phyloP scores from a whole-genome alignment of 2,888 invertebrate species.

The Leucophora obtusa region DNA sequence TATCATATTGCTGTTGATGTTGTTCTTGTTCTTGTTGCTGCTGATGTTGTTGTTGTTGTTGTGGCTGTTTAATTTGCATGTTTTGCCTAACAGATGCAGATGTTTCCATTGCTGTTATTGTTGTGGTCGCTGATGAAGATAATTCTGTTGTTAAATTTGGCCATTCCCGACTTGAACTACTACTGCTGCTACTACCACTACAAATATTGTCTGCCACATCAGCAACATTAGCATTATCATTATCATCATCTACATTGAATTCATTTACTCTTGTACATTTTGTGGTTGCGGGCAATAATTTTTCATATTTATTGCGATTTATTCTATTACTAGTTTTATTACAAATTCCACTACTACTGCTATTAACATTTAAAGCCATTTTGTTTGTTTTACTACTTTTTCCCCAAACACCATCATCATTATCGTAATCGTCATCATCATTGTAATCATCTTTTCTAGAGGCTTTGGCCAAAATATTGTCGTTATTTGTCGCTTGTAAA shows the following conservation, averaged over 20 bases:
- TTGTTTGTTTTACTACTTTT: neutral
- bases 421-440: neutral
- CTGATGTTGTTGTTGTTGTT: slow-evolving; percentile 37
- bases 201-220: slow-evolving; percentile 1
- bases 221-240: neutral
- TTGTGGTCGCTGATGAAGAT: slow-evolving; percentile 47
- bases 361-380: neutral
- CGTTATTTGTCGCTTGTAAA: slow-evolving; percentile 31
- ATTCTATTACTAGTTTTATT: slow-evolving; percentile 7
- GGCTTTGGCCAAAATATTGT: slow-evolving; percentile 45
- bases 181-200: neutral
- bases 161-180: slow-evolving; percentile 16
- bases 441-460: neutral
- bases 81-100: neutral
- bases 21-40: too few species aligned
- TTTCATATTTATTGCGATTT: slow-evolving; percentile 56
- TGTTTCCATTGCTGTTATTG: neutral
- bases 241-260: slow-evolving; percentile 34
- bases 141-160: slow-evolving; percentile 43
- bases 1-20: slow-evolving; percentile 17
- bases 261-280: slow-evolving; percentile 53
- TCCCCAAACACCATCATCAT: neutral
- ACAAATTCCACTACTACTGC: neutral
- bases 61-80: slow-evolving; percentile 15
- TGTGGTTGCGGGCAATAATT: slow-evolving; percentile 58